phyloP scores from a whole-genome alignment of 2,888 invertebrate species.

The Pristionchus fissidentatus region DNA sequence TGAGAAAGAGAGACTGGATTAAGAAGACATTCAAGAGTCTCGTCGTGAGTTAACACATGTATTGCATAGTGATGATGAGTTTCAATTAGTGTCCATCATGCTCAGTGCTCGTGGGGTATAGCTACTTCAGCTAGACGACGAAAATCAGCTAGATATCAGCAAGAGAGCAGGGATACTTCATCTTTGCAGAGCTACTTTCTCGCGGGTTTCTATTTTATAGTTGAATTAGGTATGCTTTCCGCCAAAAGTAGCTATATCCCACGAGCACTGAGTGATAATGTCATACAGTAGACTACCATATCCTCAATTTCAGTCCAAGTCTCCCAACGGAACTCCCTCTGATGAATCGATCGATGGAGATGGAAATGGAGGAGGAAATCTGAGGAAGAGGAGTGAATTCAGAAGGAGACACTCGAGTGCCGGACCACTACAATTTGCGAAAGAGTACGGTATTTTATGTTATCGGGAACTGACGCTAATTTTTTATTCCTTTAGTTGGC shows the following conservation, averaged over 20 bases:
- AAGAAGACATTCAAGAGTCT: conserved; percentile 64
- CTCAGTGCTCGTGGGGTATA: no score
- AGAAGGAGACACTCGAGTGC: conserved; percentile 48
- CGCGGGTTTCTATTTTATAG: no score
- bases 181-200: no score
- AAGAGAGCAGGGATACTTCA: neutral
- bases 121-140: no score
- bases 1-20: conserved; percentile 67
- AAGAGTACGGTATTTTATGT: conserved; percentile 55
- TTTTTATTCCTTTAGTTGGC: neutral
- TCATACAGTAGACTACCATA: no score
- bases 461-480: neutral
- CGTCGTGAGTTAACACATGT: conserved; percentile 53
- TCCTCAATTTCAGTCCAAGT: neutral
- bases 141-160: neutral
- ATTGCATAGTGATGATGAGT: neutral
- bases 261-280: no score
- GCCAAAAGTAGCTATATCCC: no score
- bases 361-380: conserved; percentile 50
- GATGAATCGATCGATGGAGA: conserved; percentile 45
- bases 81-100: neutral
- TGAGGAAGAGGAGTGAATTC: conserved; percentile 46
- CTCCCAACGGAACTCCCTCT: conserved; percentile 23
- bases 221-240: no score
- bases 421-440: conserved; percentile 63